Conservation (phyloP, 2,113 vertebrate species). For the Halcyon malimbica region DNA sequence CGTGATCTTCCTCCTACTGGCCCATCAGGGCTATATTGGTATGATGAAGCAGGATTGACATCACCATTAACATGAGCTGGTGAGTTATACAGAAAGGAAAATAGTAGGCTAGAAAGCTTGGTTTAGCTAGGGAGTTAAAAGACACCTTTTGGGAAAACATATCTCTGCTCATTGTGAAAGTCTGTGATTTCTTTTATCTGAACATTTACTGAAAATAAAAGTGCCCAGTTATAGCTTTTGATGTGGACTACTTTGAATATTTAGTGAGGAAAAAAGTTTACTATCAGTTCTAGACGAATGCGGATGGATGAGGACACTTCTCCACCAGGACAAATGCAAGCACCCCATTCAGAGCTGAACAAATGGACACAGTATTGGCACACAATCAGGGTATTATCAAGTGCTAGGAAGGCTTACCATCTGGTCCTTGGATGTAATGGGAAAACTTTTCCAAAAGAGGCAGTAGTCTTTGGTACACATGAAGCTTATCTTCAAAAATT, state of each 20-base stretch:
- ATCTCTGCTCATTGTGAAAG: not conserved
- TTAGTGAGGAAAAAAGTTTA: not conserved
- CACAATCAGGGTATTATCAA: not conserved
- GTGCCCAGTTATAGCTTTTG: not conserved
- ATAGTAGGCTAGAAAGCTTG: not conserved
- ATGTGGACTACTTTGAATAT: not conserved
- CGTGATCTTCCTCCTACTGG: not conserved
- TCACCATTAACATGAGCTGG: not conserved
- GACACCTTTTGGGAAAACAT: not conserved
- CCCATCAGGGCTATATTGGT: too few species aligned
- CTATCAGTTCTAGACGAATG: accelerated
- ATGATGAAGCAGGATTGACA: not conserved
- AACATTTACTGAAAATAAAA: not conserved
- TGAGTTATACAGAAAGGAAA: not conserved
- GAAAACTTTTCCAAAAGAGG: not conserved
- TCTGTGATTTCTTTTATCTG: not conserved
- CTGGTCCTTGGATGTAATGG: not conserved
- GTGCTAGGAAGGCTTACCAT: not conserved
- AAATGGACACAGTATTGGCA: not conserved
- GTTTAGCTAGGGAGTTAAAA: not conserved
- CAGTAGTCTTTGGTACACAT: not conserved
- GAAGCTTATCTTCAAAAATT: not conserved
- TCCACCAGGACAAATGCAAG: not conserved
- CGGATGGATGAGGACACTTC: not conserved
- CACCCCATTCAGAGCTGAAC: not conserved